A percentile compares a stretch with the other conserved stretches of the same genome.
Conservation (phyloP, 2,113 vertebrate species). For the Mus musculus region DNA sequence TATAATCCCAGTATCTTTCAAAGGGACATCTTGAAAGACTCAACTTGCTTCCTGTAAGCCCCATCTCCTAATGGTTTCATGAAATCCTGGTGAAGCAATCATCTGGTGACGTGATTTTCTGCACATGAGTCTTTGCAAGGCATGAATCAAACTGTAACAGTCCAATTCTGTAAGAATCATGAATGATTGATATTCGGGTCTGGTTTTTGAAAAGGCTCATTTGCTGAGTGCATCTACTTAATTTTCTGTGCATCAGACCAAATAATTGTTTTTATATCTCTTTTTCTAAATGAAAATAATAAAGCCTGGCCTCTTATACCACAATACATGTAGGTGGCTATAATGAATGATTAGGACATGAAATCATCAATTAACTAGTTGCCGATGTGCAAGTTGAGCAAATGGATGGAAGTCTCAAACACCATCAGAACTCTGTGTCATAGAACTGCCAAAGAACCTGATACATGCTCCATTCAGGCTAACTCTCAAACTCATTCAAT, state of each 20-base stretch:
- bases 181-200: neutral
- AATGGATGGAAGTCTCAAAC: neutral
- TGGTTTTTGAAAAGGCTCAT: constrained; percentile 54
- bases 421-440: fast-evolving
- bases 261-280: neutral
- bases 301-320: neutral
- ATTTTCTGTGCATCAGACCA: constrained; percentile 24
- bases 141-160: neutral
- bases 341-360: neutral
- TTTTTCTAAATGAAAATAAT: constrained; percentile 4
- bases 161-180: neutral
- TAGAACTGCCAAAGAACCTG: neutral
- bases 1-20: neutral
- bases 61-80: neutral
- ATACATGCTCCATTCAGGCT: neutral
- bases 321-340: neutral
- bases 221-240: neutral
- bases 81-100: neutral
- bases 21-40: neutral
- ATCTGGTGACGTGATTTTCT: neutral
- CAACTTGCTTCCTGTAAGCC: neutral
- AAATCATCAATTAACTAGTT: neutral
- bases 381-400: neutral
- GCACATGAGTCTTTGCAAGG: neutral
- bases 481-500: neutral